Evolutionary conservation across 2,113 vertebrate genomes (phyloP), one percentile per base, ranked within the genome.

Genomic region (Urocitellus parryii): DNA sequence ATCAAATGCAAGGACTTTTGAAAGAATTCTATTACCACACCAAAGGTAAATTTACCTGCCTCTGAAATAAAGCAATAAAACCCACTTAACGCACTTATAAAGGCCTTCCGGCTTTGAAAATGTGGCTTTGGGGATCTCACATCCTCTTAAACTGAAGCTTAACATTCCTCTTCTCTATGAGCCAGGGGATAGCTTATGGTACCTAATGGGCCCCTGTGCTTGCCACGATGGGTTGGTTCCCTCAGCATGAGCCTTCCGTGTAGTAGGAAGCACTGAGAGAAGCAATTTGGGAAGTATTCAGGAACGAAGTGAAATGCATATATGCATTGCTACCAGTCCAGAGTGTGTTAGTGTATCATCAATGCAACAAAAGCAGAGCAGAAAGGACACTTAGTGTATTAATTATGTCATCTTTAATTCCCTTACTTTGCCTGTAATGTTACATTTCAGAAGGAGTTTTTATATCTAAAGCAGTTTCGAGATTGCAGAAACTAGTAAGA

Each of bases 21-120:
- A 88, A 88, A 88, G 53, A 79, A 82, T 86, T 85, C 90, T 94
- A 37, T 89, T 77, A 39, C 37, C 27, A 91, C 94, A 76, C 85
- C 77, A 94, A 96, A 92, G 78, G 56, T 68, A 79, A 96, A 96
- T 95, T 74, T 95, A 91, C 91, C 67, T 95, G 77, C 32, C 79
- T 24, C 68, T 63, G 27, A 51, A 97, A 88, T 27, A 86, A 94
- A 93, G 42, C 27, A 51, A 72, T 91, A 86, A 97, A 95, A 86
- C n/a, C 34, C 56, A 91, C 39, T 95, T 84, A 53, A 70, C 94
- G 86, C 63, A 82, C 56, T 90, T 78, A 76, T 48, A 22, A 81
- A 77, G 53, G 61, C 32, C 53, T 88, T 70, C 61, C 48, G 63
- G 42, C 56, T 93, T 92, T 88, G 73, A 25, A 53, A 92, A 82